Evolutionary conservation across 2,888 invertebrate genomes (phyloP).

Genomic region (Plutella xylostella): DNA sequence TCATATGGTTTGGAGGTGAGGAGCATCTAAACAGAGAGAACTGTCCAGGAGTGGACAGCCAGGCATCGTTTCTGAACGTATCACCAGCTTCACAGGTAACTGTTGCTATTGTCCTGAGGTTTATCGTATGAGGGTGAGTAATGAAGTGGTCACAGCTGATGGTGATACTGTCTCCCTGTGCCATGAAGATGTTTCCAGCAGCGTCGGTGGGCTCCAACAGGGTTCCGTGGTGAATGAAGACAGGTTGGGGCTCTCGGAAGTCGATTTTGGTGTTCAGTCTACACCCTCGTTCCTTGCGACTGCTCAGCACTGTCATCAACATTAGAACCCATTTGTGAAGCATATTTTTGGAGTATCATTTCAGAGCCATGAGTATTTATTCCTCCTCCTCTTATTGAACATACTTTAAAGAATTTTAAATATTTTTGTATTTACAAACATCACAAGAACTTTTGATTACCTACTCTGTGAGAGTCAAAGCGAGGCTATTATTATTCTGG

Average conservation of each 20-base stretch:
- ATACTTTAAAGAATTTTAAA: too few relatives aligned
- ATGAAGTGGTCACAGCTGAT: constrained; percentile 40
- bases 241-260: constrained; percentile 45
- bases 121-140: constrained; percentile 31
- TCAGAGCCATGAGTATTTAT: too few relatives aligned
- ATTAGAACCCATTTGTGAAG: too few relatives aligned
- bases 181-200: constrained; percentile 36
- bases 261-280: constrained; percentile 35
- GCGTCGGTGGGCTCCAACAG: constrained; percentile 45
- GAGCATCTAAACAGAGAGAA: constrained; percentile 38
- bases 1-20: constrained; percentile 32
- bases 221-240: constrained; percentile 36
- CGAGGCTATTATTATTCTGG: too few relatives aligned
- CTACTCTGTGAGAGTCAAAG: too few relatives aligned
- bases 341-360: too few relatives aligned
- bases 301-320: too few relatives aligned
- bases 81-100: constrained; percentile 39
- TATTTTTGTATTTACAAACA: too few relatives aligned
- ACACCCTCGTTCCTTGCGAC: constrained; percentile 36
- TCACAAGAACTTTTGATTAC: too few relatives aligned
- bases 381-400: too few relatives aligned
- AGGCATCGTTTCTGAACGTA: constrained; percentile 39
- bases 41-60: constrained; percentile 32
- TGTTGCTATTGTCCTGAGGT: constrained; percentile 26
- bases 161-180: constrained; percentile 36